Evolutionary conservation across 23 tunicate genomes (phyloP).

Genomic region (Halocynthia roretzi): DNA sequence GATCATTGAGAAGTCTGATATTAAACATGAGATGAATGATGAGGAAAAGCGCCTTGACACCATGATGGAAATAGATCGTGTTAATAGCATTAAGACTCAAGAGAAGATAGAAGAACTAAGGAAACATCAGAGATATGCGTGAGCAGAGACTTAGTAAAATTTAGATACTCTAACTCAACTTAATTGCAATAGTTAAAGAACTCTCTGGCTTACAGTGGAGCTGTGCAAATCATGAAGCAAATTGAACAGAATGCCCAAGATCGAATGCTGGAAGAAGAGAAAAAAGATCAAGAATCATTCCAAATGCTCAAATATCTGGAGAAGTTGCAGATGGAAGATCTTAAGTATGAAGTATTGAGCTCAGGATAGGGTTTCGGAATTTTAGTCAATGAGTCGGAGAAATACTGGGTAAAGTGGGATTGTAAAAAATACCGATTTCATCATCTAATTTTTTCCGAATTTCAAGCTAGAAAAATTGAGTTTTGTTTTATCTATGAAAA

Average conservation of each 20-base stretch:
- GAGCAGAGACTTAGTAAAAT: constrained; percentile 6
- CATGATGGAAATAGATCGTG: constrained; percentile 95
- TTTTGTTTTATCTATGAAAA: too few species aligned
- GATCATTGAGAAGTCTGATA: constrained; percentile 73
- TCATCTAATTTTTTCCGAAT: too few species aligned
- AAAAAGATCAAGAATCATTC: constrained; percentile 90
- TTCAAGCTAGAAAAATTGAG: too few species aligned
- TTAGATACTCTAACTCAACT: background rate
- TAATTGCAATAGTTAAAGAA: background rate
- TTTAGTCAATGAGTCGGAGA: background rate
- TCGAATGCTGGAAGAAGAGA: constrained; percentile 84
- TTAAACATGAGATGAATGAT: constrained; percentile 53
- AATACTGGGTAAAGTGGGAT: too few species aligned
- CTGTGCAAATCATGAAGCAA: constrained; percentile 91
- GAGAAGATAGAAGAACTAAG: constrained; percentile 91
- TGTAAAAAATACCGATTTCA: too few species aligned
- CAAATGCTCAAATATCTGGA: constrained; percentile 88
- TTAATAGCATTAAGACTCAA: constrained; percentile 81
- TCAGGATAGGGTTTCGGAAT: background rate
- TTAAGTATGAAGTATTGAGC: constrained; percentile 35
- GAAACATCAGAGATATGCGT: constrained; percentile 91
- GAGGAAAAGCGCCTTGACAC: constrained; percentile 93
- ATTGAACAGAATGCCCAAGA: constrained; percentile 88
- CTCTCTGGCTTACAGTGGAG: constrained; percentile 49
- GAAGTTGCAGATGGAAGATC: constrained; percentile 90